These are phyloP conservation scores for Nephrocerus scutellatus DNA, from an alignment of 2,888 invertebrate species.

Conservation along the genomic window DNA sequence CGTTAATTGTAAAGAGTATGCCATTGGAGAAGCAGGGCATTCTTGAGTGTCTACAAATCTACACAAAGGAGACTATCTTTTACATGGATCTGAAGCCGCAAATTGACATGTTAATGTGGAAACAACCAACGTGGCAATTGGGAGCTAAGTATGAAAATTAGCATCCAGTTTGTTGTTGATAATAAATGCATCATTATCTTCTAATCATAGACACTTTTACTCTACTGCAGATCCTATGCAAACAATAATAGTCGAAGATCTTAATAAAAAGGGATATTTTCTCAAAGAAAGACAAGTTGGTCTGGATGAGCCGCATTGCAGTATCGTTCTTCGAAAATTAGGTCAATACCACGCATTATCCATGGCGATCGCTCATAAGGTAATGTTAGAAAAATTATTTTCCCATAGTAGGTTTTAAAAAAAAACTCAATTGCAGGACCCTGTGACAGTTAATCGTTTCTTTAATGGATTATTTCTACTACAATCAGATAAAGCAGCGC, in stretches of 20 bases:
- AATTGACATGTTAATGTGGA: slow-evolving; percentile 47
- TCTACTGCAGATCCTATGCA: slow-evolving; percentile 38
- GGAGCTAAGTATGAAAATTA: slow-evolving; percentile 36
- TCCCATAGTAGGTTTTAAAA: too few species aligned
- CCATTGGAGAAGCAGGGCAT: slow-evolving; percentile 43
- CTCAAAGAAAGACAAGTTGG: slow-evolving; percentile 51
- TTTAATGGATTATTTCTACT: slow-evolving; percentile 36
- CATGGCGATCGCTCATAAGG: slow-evolving; percentile 50
- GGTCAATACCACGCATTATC: slow-evolving; percentile 53
- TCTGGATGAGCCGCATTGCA: slow-evolving; percentile 50
- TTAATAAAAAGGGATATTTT: slow-evolving; percentile 49
- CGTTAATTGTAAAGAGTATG: slow-evolving; percentile 37
- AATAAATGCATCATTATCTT: too few species aligned
- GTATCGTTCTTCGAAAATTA: slow-evolving; percentile 49
- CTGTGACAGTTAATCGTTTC: slow-evolving; percentile 36
- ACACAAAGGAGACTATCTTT: slow-evolving; percentile 48
- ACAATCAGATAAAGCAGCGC: slow-evolving; percentile 35
- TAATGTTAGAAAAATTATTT: too few species aligned
- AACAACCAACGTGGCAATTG: slow-evolving; percentile 32
- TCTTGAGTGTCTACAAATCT: slow-evolving; percentile 46
- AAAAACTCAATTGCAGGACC: too few species aligned
- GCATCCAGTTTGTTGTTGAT: too few species aligned
- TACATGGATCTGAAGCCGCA: slow-evolving; percentile 45
- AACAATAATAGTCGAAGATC: slow-evolving; percentile 42
- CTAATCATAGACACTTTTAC: slow-evolving; percentile 32